A percentile compares a stretch with the other conserved stretches of the same genome.
These are phyloP conservation scores for Styela plicata DNA, from an alignment of 23 tunicate genomes.

Conservation along the genomic window DNA sequence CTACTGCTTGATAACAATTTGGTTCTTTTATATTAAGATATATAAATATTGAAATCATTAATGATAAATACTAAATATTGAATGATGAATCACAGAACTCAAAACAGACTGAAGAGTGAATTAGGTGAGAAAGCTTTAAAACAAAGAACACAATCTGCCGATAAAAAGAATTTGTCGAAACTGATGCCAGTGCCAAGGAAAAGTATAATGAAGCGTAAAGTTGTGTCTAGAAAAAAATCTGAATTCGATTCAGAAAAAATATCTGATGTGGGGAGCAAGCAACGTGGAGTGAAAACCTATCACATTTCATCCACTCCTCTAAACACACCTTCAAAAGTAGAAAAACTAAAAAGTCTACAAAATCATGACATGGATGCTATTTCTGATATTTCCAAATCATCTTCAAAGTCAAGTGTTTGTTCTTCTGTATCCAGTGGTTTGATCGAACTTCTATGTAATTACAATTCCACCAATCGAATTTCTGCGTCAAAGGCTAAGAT, in stretches of 20 bases:
- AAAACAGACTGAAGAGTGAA: not conserved
- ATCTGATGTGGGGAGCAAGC: not conserved
- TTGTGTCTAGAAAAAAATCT: not conserved
- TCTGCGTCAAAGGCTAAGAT: not conserved
- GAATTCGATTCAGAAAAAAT: not conserved
- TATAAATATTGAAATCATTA: no score
- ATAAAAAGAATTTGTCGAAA: not conserved
- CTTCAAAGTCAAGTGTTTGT: slow-evolving; percentile 13
- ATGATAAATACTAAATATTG: no score
- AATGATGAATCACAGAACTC: not conserved
- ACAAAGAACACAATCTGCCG: not conserved
- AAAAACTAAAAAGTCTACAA: not conserved
- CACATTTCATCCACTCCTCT: slow-evolving; percentile 66
- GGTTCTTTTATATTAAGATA: no score
- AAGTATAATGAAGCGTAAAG: not conserved
- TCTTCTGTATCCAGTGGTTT: slow-evolving; percentile 31
- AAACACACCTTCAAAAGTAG: slow-evolving; percentile 58
- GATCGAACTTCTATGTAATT: slow-evolving; percentile 9
- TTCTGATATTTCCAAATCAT: slow-evolving; percentile 18
- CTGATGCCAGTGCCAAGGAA: not conserved
- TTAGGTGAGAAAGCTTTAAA: not conserved
- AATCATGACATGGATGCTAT: not conserved
- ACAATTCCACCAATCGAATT: not conserved
- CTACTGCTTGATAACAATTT: no score
- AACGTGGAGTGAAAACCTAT: not conserved